A percentile compares a stretch with the other conserved stretches of the same genome.
These are phyloP conservation scores for Ophioderma brevispina DNA, from an alignment of 35 echinoderm and acorn worm species.

Conservation along the genomic window DNA sequence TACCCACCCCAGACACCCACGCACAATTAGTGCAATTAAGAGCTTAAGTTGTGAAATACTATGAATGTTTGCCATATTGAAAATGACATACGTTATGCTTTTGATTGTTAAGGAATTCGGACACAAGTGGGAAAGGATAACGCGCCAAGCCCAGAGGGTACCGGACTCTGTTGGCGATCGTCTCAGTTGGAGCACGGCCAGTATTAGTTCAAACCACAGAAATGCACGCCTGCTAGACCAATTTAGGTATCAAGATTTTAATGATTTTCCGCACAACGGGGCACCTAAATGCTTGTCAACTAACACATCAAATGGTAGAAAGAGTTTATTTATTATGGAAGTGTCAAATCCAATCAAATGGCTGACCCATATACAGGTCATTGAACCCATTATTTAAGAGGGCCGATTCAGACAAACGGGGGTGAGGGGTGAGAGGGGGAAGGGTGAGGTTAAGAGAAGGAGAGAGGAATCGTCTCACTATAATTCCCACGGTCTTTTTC, in stretches of 20 bases:
- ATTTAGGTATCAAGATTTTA: background rate
- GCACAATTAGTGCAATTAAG: no score
- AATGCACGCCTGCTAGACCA: background rate
- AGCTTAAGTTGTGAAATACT: background rate
- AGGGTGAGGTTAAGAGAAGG: no score
- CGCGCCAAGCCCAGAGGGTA: background rate
- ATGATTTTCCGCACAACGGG: background rate
- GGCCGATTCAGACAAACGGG: no score
- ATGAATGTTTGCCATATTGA: background rate
- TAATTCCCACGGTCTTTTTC: no score
- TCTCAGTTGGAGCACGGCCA: background rate
- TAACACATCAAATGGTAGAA: background rate
- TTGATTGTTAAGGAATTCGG: background rate
- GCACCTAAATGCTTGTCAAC: background rate
- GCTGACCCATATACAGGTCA: background rate
- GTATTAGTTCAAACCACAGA: background rate
- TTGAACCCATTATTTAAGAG: background rate
- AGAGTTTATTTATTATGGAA: background rate
- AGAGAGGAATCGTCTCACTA: no score
- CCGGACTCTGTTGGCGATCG: background rate
- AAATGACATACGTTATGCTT: background rate
- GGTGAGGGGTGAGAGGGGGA: background rate
- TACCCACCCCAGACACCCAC: no score
- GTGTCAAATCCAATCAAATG: conserved; percentile 2
- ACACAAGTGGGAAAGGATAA: background rate